A percentile compares a stretch with the other conserved stretches of the same genome.
phyloP scores from a whole-genome alignment of 2,888 invertebrate species.

The Acanthosepion pharaonis region DNA sequence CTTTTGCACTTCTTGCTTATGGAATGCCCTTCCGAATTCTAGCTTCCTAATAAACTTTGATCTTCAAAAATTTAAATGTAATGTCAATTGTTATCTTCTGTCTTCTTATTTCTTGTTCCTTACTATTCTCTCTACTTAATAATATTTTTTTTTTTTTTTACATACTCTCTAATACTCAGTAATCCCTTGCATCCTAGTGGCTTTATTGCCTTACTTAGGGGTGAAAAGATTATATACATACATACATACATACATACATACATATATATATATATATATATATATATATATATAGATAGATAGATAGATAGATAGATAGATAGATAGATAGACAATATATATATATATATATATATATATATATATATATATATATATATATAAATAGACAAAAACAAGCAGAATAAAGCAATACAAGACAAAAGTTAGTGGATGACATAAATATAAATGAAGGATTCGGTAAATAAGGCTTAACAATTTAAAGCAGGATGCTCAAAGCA shows the following conservation, averaged over 20 bases:
- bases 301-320: neutral
- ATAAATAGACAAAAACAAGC: neutral
- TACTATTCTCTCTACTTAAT: no score
- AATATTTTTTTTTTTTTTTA: no score
- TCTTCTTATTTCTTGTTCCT: no score
- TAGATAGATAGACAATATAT: neutral
- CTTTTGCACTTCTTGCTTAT: no score
- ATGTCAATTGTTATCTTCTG: no score
- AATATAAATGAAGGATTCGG: neutral
- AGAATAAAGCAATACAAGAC: neutral
- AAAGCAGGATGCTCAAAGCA: neutral
- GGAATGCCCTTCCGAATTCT: no score
- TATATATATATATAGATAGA: neutral
- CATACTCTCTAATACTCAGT: no score
- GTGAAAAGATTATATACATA: neutral
- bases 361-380: constrained; percentile 2
- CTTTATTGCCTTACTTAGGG: no score
- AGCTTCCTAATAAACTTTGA: no score
- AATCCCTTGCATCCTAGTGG: no score
- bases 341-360: neutral
- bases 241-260: neutral
- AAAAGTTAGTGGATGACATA: neutral
- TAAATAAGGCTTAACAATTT: neutral
- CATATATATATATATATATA: neutral
- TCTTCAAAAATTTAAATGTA: no score